phyloP scores from a whole-genome alignment of 2,888 invertebrate genomes.

The Horisme vitalbata region DNA sequence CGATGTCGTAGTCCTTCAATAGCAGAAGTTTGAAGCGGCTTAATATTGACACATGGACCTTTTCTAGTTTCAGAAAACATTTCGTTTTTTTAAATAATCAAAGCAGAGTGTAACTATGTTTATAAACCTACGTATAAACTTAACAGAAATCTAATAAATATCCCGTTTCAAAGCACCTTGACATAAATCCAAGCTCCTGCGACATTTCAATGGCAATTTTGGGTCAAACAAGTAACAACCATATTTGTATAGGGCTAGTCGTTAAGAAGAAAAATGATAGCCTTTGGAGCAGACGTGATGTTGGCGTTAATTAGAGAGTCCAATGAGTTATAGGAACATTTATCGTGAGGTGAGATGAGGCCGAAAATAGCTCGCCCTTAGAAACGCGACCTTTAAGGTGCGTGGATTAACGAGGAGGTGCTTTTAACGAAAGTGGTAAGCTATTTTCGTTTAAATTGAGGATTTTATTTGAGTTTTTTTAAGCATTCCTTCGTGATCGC shows the following conservation, averaged over 20 bases:
- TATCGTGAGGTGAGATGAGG: slow-evolving; percentile 8
- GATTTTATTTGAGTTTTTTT: too few relatives aligned
- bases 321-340: slow-evolving; percentile 20
- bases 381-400: not conserved
- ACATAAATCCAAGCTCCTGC: not conserved
- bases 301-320: slow-evolving; percentile 19
- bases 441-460: too few relatives aligned
- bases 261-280: slow-evolving; percentile 19
- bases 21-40: too few relatives aligned
- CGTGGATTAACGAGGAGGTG: not conserved
- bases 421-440: not conserved
- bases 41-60: too few relatives aligned
- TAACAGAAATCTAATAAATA: too few relatives aligned
- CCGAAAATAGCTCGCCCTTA: not conserved
- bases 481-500: too few relatives aligned
- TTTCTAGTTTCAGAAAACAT: too few relatives aligned
- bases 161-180: too few relatives aligned
- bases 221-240: not conserved
- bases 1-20: too few relatives aligned
- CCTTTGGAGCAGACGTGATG: not conserved
- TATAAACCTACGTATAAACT: too few relatives aligned
- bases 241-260: slow-evolving; percentile 6
- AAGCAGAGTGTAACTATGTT: too few relatives aligned
- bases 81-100: too few relatives aligned
- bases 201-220: not conserved